phyloP scores from a whole-genome alignment of 2,797 vertebrate species.

The Siniperca undulata region DNA sequence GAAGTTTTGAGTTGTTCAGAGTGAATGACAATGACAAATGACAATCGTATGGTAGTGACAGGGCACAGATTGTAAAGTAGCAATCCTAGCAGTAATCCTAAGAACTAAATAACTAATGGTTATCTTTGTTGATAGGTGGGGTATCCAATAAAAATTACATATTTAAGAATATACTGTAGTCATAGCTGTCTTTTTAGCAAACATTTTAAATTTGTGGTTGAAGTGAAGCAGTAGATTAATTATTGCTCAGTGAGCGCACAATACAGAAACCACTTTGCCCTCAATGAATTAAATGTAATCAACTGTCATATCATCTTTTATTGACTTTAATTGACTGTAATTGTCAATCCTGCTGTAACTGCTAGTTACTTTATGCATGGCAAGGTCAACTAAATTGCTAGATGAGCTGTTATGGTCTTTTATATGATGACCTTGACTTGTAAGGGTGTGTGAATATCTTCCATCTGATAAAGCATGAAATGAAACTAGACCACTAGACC shows the following conservation, averaged over 20 bases:
- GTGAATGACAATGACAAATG: background rate
- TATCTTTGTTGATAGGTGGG: slow-evolving; percentile 11
- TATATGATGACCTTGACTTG: slow-evolving; percentile 76
- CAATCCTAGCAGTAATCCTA: background rate
- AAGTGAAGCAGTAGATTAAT: slow-evolving; percentile 69
- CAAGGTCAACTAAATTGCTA: slow-evolving; percentile 78
- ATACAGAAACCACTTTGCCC: slow-evolving; percentile 72
- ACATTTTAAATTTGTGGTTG: slow-evolving; percentile 60
- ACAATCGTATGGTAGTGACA: background rate
- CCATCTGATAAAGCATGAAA: slow-evolving; percentile 69
- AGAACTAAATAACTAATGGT: slow-evolving; percentile 2
- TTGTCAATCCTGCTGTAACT: slow-evolving; percentile 77
- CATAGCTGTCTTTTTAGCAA: slow-evolving; percentile 54
- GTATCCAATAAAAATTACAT: slow-evolving; percentile 27
- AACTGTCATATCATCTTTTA: slow-evolving; percentile 81
- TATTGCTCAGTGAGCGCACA: slow-evolving; percentile 69
- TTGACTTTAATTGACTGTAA: slow-evolving; percentile 84
- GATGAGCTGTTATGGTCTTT: slow-evolving; percentile 79
- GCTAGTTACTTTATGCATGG: slow-evolving; percentile 76
- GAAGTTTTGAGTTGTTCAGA: background rate
- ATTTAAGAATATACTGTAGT: slow-evolving; percentile 9
- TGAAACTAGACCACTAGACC: slow-evolving; percentile 52
- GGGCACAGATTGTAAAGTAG: background rate
- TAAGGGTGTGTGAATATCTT: slow-evolving; percentile 50
- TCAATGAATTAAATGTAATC: slow-evolving; percentile 80